A percentile compares a stretch with the other conserved stretches of the same genome.
Evolutionary conservation across 2,888 invertebrate species (phyloP).

Genomic region (Sphaeridia pumilis): DNA sequence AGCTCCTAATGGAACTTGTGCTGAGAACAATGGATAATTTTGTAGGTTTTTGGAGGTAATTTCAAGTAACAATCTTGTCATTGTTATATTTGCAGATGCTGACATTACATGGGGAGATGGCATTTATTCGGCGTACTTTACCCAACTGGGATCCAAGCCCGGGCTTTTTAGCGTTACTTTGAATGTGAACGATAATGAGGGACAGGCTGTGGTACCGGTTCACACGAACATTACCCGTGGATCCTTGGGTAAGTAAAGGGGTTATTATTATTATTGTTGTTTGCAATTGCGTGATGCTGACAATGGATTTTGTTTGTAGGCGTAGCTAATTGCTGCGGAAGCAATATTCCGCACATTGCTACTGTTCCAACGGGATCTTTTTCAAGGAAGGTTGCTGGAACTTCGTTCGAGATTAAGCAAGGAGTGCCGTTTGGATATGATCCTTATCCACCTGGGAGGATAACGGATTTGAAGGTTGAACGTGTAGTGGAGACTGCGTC

Average conservation of each 20-base stretch:
- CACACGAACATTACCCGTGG: constrained; percentile 34
- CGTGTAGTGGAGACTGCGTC: constrained; percentile 35
- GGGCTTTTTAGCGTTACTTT: constrained; percentile 39
- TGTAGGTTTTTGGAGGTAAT: no score
- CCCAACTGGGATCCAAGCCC: constrained; percentile 36
- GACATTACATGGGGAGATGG: constrained; percentile 41
- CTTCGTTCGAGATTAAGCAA: constrained; percentile 36
- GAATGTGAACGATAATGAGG: constrained; percentile 36
- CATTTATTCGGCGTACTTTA: constrained; percentile 41
- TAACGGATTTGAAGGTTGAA: constrained; percentile 38
- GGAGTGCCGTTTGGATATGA: constrained; percentile 34
- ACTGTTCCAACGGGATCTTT: constrained; percentile 36
- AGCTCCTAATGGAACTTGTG: no score
- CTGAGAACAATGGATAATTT: neutral
- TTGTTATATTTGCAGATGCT: constrained; percentile 36
- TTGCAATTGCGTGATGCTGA: no score
- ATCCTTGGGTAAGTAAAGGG: constrained; percentile 26
- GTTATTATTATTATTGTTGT: neutral
- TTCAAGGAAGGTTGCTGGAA: constrained; percentile 34
- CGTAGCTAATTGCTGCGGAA: constrained; percentile 37
- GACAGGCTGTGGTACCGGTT: constrained; percentile 35
- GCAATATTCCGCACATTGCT: constrained; percentile 34
- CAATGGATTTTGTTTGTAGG: no score
- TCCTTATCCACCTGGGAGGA: constrained; percentile 37
- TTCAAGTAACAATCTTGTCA: neutral